phyloP scores from a whole-genome alignment of 2,888 invertebrate genomes.

The Epirrhoe tristata region DNA sequence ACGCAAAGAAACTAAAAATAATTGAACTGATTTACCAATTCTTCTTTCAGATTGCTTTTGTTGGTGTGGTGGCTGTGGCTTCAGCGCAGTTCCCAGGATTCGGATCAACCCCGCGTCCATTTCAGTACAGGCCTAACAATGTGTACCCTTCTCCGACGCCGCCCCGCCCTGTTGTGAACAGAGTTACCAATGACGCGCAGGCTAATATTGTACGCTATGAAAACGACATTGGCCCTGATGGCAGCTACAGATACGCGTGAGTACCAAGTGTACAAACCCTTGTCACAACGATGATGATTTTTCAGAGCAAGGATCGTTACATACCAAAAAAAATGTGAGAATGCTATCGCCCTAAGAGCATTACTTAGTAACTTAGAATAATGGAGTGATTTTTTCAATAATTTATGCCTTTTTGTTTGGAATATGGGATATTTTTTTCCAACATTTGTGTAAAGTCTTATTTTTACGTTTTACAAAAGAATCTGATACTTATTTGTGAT shows the following conservation, averaged over 20 bases:
- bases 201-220: slow-evolving; percentile 69
- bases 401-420: too few species aligned
- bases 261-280: slow-evolving; percentile 46
- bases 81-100: slow-evolving; percentile 58
- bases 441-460: too few species aligned
- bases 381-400: too few species aligned
- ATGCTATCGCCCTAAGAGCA: too few species aligned
- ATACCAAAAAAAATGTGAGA: too few species aligned
- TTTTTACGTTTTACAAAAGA: too few species aligned
- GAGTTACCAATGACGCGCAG: slow-evolving; percentile 52
- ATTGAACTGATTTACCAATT: background rate
- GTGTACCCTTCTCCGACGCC: slow-evolving; percentile 30
- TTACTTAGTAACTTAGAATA: too few species aligned
- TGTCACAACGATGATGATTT: background rate
- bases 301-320: too few species aligned
- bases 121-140: slow-evolving; percentile 30
- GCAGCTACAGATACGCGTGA: slow-evolving; percentile 80
- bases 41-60: slow-evolving; percentile 55
- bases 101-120: slow-evolving; percentile 23
- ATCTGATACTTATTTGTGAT: background rate
- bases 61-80: slow-evolving; percentile 63
- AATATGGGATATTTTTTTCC: too few species aligned
- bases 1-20: background rate
- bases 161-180: slow-evolving; percentile 46
- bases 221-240: slow-evolving; percentile 75